phyloP scores from a whole-genome alignment of 2,113 vertebrate genomes.

The Tricholaema leucomelas region DNA sequence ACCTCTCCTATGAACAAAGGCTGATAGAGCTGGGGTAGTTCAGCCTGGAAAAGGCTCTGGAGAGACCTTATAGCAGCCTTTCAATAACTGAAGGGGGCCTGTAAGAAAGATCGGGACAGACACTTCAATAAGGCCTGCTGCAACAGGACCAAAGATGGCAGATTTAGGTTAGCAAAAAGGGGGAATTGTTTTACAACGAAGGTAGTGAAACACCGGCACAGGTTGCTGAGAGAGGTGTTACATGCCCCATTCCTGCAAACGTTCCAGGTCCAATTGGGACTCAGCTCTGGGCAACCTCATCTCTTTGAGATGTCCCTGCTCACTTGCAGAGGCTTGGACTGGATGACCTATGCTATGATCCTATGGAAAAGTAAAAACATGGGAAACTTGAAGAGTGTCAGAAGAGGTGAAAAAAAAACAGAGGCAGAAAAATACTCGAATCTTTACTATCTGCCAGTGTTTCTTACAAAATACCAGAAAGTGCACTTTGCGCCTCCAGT shows the following conservation, averaged over 20 bases:
- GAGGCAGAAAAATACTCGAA: background rate
- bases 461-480: too few species aligned
- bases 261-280: background rate
- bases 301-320: background rate
- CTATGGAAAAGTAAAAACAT: background rate
- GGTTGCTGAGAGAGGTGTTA: background rate
- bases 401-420: background rate
- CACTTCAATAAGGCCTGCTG: background rate
- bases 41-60: background rate
- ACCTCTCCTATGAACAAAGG: background rate
- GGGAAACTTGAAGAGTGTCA: background rate
- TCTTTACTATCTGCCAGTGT: too few species aligned
- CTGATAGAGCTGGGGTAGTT: background rate
- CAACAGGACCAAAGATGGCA: background rate
- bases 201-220: background rate
- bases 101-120: background rate
- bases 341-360: background rate
- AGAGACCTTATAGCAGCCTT: background rate
- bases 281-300: background rate
- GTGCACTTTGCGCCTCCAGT: rapidly evolving
- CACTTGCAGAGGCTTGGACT: background rate
- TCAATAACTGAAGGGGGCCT: background rate
- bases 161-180: background rate
- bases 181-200: too few species aligned
- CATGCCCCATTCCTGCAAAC: background rate